Evolutionary conservation across 2,888 invertebrate species (phyloP).

Genomic region (Dryadula phaetusa): DNA sequence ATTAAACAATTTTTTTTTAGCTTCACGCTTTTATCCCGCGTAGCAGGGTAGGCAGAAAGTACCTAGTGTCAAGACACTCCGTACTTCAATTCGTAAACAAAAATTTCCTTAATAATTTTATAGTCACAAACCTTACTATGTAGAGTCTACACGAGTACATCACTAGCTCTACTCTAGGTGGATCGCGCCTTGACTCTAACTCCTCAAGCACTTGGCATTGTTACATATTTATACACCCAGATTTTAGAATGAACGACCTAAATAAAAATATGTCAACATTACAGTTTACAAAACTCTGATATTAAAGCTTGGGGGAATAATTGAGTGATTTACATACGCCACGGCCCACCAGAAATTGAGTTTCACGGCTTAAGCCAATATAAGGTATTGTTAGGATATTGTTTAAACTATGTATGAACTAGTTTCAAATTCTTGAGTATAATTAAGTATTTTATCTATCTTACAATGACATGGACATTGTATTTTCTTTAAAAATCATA

Average conservation of each 20-base stretch:
- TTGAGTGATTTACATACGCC: conserved; percentile 35
- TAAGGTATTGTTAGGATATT: neutral
- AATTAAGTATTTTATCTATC: no score
- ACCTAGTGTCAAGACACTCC: no score
- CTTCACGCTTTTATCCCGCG: no score
- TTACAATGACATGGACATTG: no score
- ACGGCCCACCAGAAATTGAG: neutral
- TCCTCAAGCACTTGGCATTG: conserved; percentile 18
- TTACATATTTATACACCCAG: conserved; percentile 24
- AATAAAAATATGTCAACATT: conserved; percentile 34
- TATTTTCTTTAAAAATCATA: no score
- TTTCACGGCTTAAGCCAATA: conserved; percentile 5
- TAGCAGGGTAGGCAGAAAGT: no score
- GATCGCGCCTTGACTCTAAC: conserved; percentile 16
- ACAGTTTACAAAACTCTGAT: conserved; percentile 23
- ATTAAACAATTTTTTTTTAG: no score
- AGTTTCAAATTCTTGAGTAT: neutral
- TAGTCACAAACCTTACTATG: no score
- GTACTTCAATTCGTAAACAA: no score
- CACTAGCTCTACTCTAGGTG: neutral
- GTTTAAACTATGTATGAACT: conserved; percentile 4
- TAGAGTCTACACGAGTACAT: neutral
- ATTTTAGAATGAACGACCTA: conserved; percentile 25
- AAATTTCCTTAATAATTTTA: no score
- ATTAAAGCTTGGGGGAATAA: conserved; percentile 25